A percentile compares a stretch with the other conserved stretches of the same genome.
Evolutionary conservation across 1,140 invertebrate genomes (phyloP).

Genomic region (Drosophila oshimai): DNA sequence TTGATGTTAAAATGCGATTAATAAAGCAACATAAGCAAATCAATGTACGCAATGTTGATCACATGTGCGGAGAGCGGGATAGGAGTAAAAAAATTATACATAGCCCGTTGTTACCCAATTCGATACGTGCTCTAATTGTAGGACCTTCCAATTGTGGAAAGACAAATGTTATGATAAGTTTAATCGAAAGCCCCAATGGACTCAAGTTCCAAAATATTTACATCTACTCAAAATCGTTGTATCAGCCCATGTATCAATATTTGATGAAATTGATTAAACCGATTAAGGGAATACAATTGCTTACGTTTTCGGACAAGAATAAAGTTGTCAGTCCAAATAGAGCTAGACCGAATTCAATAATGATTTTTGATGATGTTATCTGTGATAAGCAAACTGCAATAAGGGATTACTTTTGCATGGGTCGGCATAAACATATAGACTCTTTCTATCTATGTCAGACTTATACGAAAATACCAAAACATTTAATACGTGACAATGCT

Average conservation of each 20-base stretch:
- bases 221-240: not conserved
- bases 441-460: constrained; percentile 82
- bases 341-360: constrained; percentile 5
- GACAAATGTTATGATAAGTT: constrained; percentile 68
- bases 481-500: constrained; percentile 74
- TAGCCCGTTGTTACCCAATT: constrained; percentile 56
- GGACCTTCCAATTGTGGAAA: constrained; percentile 74
- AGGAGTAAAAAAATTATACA: constrained; percentile 8
- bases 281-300: constrained; percentile 20
- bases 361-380: constrained; percentile 82
- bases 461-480: constrained; percentile 79
- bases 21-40: not conserved
- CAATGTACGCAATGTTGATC: no score
- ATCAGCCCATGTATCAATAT: constrained; percentile 2
- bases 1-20: not conserved
- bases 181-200: constrained; percentile 44
- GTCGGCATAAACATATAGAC: no score
- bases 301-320: not conserved
- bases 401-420: constrained; percentile 78
- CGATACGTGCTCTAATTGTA: constrained; percentile 45
- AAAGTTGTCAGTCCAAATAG: constrained; percentile 26
- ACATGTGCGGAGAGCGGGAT: not conserved
- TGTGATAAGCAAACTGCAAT: constrained; percentile 73
- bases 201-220: constrained; percentile 6
- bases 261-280: not conserved